A percentile compares a stretch with the other conserved stretches of the same genome.
phyloP scores from a whole-genome alignment of 2,113 vertebrate species.

The Lophius piscatorius region DNA sequence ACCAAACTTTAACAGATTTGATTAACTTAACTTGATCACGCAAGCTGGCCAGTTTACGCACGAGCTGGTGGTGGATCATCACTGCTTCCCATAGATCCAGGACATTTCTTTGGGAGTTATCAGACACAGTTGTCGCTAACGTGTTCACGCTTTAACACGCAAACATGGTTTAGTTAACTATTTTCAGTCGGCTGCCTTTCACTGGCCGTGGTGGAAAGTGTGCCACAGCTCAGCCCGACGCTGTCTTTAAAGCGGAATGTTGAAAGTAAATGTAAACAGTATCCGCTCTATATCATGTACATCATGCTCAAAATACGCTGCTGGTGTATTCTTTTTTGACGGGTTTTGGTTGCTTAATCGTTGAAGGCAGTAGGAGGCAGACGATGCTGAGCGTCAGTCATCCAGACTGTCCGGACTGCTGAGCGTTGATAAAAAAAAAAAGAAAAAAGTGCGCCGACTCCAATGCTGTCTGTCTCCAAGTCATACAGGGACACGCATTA shows the following conservation, averaged over 20 bases:
- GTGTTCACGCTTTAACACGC: no score
- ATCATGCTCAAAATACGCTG: background rate
- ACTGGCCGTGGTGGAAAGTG: no score
- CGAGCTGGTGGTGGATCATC: conserved; percentile 37
- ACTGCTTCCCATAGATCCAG: conserved; percentile 35
- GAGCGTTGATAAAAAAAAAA: conserved; percentile 27
- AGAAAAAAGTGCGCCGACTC: conserved; percentile 37
- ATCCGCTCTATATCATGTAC: background rate
- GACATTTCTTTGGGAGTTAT: background rate
- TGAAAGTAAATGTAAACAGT: no score
- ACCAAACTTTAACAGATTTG: conserved; percentile 4
- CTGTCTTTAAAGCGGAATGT: no score
- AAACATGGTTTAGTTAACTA: no score
- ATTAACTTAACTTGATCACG: conserved; percentile 54
- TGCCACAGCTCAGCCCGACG: conserved; percentile 29
- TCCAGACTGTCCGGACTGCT: conserved; percentile 5
- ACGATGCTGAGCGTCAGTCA: conserved; percentile 18
- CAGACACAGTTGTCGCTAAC: conserved; percentile 5
- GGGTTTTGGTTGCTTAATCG: conserved; percentile 1
- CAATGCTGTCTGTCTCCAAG: background rate
- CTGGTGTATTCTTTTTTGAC: background rate
- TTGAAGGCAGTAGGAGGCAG: conserved; percentile 18
- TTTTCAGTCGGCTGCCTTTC: no score
- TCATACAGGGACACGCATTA: background rate
- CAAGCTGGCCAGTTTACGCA: conserved; percentile 37